Evolutionary conservation across 1,140 invertebrate species (phyloP), one percentile per base, ranked within the genome.

Genomic region (Hydropsyche tenuis): DNA sequence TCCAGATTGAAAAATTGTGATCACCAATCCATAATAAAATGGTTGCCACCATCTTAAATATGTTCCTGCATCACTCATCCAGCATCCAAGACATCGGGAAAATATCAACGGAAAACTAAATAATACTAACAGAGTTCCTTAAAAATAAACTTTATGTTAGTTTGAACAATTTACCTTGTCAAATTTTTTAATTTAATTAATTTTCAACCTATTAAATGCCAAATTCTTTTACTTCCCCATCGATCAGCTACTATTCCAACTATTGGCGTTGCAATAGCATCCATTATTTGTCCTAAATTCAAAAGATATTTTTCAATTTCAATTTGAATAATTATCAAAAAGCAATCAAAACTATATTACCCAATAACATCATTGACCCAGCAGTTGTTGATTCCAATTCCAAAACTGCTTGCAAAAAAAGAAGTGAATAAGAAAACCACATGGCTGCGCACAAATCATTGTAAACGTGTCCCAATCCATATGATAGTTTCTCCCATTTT

Each of bases 381-480:
- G 95, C 92, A 3, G 90, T 86, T 2, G 88, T 85, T 62, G 92
- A 91, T 73, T 88, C 84, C 80, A 97, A 89, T 53, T 88, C 80
- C 20, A 90, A 82, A 6, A 96, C 92, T 74, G 93, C 88, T 84
- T 96, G 93, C 16, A 96, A 88, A 83, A 93, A 97, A 73, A 97
- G 89, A 76, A 97, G 87, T 53, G 95, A 90, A 81, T 97, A 98
- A 0, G 93, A 94, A 83, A 97, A 97, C 95, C 95, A 97, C 90
- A 97, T 94, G 0, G 93, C 91, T 0, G 94, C 94, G 79, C 93
- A 93, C 0, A 97, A 85, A 82, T 97, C 96, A 85, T 97, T 97
- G 79, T 94, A 91, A 51, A 97, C 88, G 82, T 97, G 95, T 0
- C 96, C 96, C 51, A 96, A 82, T 23, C 93, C 91, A 79, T 89